Base-by-base conservation (phyloP, 2,113 vertebrate genomes). In the Calypte anna region DNA sequence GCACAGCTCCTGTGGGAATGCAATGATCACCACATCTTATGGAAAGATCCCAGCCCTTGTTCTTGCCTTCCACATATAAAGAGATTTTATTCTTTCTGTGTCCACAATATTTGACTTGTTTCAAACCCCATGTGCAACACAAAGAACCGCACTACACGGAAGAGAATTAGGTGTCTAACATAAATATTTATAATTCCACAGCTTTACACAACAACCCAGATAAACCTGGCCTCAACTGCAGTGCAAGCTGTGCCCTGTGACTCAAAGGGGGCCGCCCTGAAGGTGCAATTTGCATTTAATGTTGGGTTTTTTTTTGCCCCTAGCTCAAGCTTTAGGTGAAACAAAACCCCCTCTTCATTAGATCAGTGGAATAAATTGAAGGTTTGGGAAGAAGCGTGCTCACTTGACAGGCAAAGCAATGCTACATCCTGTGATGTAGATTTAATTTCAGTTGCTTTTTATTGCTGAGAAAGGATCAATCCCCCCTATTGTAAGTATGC, bases 271-370 rank as follows among this genome's bases (percentile, higher is more conserved):
- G 24, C 66, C 91, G 24, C 66, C 91, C 73, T 90, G 67, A 53
- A 93, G 82, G 88, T 84, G 64, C 76, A 77, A 88, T 91, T 73
- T 91, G 54, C 82, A 76, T 86, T 83, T 78, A 81, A 64, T 61
- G 69, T 33, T 33, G 33, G 33, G 33, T 8, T 38, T 38, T 38
- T 14, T 78, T 75, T 72, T 83, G 79, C 91, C 5, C 2, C 68
- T 82, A 94, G 88, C 67, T 88, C 70, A 69, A 46, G n/a, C 68
- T 93, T 91, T 59, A 86, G 90, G 85, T 78, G 76, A 95, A 82
- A 78, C 33, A 61, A 43, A 68, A 77, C 55, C 10, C 5, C 10
- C n/a, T 3, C 25, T 46, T 75, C 72, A 53, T 64, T 28, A 88
- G 75, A 55, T 55, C 91, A 64, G 88, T 28, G 36, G 76, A 80